phyloP scores from a whole-genome alignment of 2,113 vertebrate species.

The Seriola rivoliana region DNA sequence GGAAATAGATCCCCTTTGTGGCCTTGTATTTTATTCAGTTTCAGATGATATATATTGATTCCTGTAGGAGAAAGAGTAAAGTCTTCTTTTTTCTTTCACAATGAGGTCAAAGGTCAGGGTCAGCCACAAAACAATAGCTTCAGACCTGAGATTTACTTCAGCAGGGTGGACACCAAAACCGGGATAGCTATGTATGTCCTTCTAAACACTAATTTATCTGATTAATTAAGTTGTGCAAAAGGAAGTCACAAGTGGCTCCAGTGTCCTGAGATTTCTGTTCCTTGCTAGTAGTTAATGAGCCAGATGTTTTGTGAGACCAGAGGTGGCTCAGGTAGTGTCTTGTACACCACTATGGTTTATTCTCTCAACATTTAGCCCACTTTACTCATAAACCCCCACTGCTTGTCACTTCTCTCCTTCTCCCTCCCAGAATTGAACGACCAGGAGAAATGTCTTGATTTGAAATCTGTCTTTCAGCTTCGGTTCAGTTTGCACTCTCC shows the following conservation, averaged over 20 bases:
- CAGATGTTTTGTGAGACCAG: conserved; percentile 1
- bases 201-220: no score
- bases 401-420: no score
- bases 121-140: conserved; percentile 4
- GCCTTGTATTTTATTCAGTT: not conserved
- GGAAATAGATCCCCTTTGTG: conserved; percentile 12
- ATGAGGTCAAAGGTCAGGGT: conserved; percentile 26
- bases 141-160: not conserved
- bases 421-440: no score
- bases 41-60: conserved; percentile 15
- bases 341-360: not conserved
- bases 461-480: not conserved
- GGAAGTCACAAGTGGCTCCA: not conserved
- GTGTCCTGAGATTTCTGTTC: no score
- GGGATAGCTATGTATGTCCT: not conserved
- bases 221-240: conserved; percentile 2
- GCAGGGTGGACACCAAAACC: no score
- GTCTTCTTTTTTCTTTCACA: not conserved
- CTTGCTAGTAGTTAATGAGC: not conserved
- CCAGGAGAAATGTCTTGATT: not conserved
- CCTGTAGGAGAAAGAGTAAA: not conserved
- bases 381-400: not conserved
- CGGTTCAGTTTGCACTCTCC: not conserved
- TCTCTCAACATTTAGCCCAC: not conserved
- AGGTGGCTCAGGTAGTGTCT: not conserved